Percentiles rank a stretch among this genome's conserved stretches.
Conservation (phyloP, 1,140 invertebrate species). For the Macrotrachela quadricornifera region DNA sequence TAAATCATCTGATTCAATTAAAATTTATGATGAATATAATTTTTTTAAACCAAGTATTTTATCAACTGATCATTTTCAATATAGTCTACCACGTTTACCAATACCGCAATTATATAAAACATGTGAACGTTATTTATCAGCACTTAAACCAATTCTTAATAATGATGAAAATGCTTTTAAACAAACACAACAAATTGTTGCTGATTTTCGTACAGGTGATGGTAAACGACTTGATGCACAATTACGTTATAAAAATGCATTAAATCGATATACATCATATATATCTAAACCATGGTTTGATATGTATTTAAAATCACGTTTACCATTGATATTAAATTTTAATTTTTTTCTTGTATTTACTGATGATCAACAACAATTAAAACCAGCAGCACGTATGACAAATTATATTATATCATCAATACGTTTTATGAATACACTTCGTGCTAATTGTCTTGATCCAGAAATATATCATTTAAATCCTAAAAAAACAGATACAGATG, state of each 20-base stretch:
- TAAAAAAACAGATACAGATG: conserved; percentile 57
- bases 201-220: conserved; percentile 43
- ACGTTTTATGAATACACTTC: conserved; percentile 64
- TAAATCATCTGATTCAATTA: too few species aligned
- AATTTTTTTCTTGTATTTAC: conserved; percentile 71
- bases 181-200: conserved; percentile 41
- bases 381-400: conserved; percentile 42
- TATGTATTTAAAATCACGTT: conserved; percentile 68
- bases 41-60: conserved; percentile 53
- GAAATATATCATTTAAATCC: conserved; percentile 85
- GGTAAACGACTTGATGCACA: conserved; percentile 33
- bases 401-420: conserved; percentile 71
- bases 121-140: conserved; percentile 56
- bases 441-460: conserved; percentile 56
- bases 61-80: conserved; percentile 76
- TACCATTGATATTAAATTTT: conserved; percentile 68
- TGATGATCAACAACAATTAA: conserved; percentile 37
- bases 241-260: background rate
- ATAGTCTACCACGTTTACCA: conserved; percentile 64
- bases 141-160: conserved; percentile 50
- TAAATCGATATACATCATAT: background rate
- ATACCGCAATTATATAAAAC: conserved; percentile 67
- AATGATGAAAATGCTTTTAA: conserved; percentile 42
- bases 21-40: conserved; percentile 20
- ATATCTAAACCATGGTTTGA: conserved; percentile 60